Evolutionary conservation across 2,113 vertebrate genomes (phyloP).

Genomic region (Sebastes schlegelii): DNA sequence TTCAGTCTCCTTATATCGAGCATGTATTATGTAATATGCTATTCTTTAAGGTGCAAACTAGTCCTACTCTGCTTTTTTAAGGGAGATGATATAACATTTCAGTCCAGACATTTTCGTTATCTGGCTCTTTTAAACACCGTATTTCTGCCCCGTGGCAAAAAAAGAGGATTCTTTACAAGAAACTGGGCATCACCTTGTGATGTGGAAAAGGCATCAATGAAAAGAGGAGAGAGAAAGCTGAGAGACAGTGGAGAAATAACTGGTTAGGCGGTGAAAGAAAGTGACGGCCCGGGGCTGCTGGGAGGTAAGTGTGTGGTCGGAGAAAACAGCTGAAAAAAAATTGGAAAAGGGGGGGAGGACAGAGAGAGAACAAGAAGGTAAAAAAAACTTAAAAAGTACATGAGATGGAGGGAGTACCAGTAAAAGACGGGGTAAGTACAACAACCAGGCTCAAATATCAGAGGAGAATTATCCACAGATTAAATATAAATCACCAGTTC

Average conservation of each 20-base stretch:
- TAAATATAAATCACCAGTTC: not conserved
- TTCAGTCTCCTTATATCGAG: not conserved
- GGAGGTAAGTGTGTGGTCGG: conserved; percentile 11
- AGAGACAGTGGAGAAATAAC: conserved; percentile 31
- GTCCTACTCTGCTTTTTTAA: not conserved
- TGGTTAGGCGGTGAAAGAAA: conserved; percentile 27
- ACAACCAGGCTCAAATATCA: conserved; percentile 8
- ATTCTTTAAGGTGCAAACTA: not conserved
- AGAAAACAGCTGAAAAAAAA: conserved; percentile 33
- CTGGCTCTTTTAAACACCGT: not conserved
- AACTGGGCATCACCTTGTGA: conserved; percentile 23
- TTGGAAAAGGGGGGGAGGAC: not conserved
- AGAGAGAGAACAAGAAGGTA: not conserved
- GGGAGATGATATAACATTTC: not conserved
- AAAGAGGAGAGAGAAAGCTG: conserved; percentile 17
- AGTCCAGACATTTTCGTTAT: not conserved
- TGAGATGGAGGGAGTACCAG: not conserved
- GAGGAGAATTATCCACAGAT: not conserved
- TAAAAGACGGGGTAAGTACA: not conserved
- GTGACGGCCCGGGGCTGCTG: conserved; percentile 12
- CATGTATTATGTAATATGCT: not conserved
- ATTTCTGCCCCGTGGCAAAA: not conserved
- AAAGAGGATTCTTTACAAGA: conserved; percentile 15
- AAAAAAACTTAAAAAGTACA: not conserved
- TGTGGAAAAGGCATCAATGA: conserved; percentile 31